A percentile compares a stretch with the other conserved stretches of the same genome.
Evolutionary conservation across 2,113 vertebrate species (phyloP).

Genomic region (Sardina pilchardus): DNA sequence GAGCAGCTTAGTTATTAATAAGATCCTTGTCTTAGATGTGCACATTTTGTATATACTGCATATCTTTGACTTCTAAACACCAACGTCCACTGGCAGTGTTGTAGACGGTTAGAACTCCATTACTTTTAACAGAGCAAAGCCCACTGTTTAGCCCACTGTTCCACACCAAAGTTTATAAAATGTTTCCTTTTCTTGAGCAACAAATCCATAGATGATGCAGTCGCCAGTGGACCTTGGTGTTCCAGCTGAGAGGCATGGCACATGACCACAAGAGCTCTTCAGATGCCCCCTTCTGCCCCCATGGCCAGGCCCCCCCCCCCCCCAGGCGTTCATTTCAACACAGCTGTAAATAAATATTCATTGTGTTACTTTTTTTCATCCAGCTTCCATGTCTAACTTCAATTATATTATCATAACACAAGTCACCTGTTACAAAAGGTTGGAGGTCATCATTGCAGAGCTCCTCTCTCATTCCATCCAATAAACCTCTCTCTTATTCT

Average conservation of each 20-base stretch:
- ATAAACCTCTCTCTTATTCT: background rate
- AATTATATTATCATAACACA: background rate
- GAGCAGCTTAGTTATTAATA: background rate
- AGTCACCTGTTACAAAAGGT: background rate
- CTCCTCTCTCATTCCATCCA: background rate
- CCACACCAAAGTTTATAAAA: no score
- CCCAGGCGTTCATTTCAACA: background rate
- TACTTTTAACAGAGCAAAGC: no score
- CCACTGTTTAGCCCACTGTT: no score
- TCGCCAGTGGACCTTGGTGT: background rate
- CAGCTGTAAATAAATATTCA: background rate
- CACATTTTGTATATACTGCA: no score
- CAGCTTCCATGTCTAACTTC: background rate
- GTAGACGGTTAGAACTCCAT: no score
- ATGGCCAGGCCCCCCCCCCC: background rate
- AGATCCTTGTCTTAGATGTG: background rate
- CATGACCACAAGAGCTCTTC: background rate
- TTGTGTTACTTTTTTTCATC: background rate
- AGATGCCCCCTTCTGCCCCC: background rate
- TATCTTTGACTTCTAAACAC: no score
- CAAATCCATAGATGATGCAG: no score
- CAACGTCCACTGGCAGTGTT: no score
- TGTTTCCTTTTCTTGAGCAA: no score
- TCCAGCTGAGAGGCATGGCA: background rate
- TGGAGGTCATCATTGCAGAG: background rate